Conservation (phyloP, 2,113 vertebrate species). For the Typhlomys cinereus region DNA sequence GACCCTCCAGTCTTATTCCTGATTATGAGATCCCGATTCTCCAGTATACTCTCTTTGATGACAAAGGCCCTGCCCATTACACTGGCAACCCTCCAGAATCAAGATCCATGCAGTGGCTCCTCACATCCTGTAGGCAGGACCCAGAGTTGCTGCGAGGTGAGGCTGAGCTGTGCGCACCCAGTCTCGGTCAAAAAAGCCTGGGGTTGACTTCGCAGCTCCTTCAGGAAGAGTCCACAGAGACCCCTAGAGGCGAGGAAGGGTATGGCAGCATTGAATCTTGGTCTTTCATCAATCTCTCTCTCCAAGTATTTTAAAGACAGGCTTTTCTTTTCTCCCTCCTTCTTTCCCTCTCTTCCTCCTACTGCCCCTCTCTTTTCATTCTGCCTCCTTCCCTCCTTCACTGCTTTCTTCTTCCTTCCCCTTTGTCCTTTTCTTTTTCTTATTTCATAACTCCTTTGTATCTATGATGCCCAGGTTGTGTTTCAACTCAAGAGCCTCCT, state of each 20-base stretch:
- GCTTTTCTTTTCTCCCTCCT: not conserved
- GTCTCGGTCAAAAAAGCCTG: not conserved
- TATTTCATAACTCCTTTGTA: not conserved
- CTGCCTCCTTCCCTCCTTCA: not conserved
- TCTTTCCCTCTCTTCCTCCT: not conserved
- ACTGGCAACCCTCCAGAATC: not conserved
- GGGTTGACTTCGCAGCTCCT: not conserved
- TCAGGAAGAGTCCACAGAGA: conserved; percentile 26
- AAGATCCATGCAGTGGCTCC: not conserved
- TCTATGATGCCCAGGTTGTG: not conserved
- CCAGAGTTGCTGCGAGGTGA: not conserved
- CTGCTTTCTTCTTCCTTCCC: not conserved
- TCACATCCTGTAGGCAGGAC: not conserved
- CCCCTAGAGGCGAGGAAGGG: not conserved
- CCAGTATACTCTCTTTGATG: not conserved
- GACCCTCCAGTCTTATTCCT: not conserved
- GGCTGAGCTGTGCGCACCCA: not conserved
- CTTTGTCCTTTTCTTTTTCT: not conserved
- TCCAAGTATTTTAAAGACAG: not conserved
- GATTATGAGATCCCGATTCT: not conserved
- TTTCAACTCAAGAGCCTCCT: not conserved
- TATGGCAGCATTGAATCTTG: not conserved
- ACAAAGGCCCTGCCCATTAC: too few species aligned
- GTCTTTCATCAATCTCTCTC: not conserved
- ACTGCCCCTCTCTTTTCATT: too few species aligned